Conservation (phyloP, 2,113 vertebrate genomes). For the Phylloscopus trochilus region DNA sequence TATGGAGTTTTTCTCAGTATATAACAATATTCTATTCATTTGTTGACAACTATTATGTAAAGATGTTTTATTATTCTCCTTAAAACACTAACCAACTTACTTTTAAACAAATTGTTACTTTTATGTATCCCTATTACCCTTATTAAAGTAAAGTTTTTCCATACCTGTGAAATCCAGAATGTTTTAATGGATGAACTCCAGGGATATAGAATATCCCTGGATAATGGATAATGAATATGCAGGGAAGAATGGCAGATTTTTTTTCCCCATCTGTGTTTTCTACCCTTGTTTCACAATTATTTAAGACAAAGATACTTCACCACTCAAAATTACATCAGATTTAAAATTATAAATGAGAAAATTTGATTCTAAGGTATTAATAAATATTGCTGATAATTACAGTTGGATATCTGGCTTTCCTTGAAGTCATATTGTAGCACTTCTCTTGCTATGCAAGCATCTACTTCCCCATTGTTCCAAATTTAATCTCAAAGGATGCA, state of each 20-base stretch:
- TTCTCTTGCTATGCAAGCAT: background rate
- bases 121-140: background rate
- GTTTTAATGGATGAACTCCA: background rate
- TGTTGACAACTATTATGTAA: background rate
- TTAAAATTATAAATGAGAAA: background rate
- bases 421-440: background rate
- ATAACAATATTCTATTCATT: background rate
- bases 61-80: background rate
- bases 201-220: too few relatives aligned
- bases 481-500: slow-evolving; percentile 22
- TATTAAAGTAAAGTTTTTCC: background rate
- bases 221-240: background rate
- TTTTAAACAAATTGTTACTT: background rate
- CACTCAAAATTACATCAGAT: background rate
- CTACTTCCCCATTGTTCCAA: background rate
- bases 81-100: background rate
- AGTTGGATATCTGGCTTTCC: background rate
- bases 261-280: background rate
- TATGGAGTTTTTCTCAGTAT: background rate
- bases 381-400: background rate
- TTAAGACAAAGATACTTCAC: background rate
- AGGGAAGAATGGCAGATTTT: background rate
- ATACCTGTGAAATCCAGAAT: background rate
- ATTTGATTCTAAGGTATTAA: background rate
- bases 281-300: background rate